Percentiles rank a stretch among this genome's conserved stretches.
phyloP scores from a whole-genome alignment of 2,113 vertebrate species.

The Callocephalon fimbriatum region DNA sequence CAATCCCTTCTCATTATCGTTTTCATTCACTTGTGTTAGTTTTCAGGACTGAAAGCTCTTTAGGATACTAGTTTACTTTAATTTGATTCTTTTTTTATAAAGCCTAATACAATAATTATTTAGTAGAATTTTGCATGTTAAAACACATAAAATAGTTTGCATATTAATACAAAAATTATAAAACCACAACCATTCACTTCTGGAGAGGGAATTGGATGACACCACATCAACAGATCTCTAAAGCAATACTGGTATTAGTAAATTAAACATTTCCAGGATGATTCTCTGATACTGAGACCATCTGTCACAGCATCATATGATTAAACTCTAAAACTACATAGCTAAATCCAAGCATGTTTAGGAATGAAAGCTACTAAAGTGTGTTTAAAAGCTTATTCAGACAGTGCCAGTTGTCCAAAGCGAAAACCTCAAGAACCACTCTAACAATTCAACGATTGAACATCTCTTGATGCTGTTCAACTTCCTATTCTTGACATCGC shows the following conservation, averaged over 20 bases:
- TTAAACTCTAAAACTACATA: neutral
- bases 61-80: neutral
- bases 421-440: neutral
- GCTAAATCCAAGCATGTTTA: neutral
- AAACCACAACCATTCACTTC: neutral
- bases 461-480: neutral
- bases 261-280: neutral
- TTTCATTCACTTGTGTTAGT: neutral
- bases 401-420: neutral
- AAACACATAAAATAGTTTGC: neutral
- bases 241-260: neutral
- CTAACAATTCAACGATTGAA: neutral
- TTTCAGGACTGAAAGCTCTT: neutral
- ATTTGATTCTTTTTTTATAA: neutral
- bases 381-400: neutral
- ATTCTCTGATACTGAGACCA: neutral
- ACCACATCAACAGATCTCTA: neutral
- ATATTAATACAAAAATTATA: neutral
- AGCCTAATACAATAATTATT: neutral
- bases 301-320: accelerated
- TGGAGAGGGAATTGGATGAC: neutral
- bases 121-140: neutral
- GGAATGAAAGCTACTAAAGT: neutral
- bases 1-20: neutral
- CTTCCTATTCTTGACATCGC: neutral